These are phyloP conservation scores for Anoncus sp. DNA, from an alignment of 2,888 invertebrate genomes.

Conservation along the genomic window DNA sequence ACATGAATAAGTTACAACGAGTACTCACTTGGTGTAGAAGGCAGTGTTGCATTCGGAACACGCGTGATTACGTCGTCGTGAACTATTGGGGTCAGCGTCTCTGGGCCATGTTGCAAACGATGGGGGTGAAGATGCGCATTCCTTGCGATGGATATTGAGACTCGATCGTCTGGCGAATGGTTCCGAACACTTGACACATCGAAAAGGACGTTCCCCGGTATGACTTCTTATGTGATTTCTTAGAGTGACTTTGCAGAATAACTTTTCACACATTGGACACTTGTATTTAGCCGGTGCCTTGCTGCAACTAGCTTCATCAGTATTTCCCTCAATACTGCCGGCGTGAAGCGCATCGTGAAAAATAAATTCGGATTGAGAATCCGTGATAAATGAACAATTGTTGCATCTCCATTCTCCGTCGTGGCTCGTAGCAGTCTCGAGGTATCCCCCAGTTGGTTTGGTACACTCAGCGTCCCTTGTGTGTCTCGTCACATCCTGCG, in stretches of 20 bases:
- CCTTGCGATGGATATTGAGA: conserved; percentile 86
- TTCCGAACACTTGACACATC: conserved; percentile 86
- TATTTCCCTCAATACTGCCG: conserved; percentile 80
- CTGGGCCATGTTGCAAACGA: conserved; percentile 1
- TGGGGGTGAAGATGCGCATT: conserved; percentile 74
- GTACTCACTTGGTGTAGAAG: conserved; percentile 82
- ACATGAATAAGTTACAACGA: not conserved
- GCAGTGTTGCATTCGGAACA: conserved; percentile 80
- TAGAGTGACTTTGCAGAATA: conserved; percentile 87
- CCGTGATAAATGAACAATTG: conserved; percentile 86
- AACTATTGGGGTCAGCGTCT: conserved; percentile 20
- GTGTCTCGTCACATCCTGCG: conserved; percentile 91
- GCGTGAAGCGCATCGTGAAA: conserved; percentile 90
- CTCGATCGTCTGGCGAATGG: conserved; percentile 89
- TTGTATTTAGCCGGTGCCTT: conserved; percentile 84
- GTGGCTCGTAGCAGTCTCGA: conserved; percentile 39
- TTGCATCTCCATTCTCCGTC: conserved; percentile 85
- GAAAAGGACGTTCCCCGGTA: conserved; percentile 89
- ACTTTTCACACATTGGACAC: conserved; percentile 89
- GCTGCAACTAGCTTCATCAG: conserved; percentile 74
- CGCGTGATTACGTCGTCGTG: conserved; percentile 73
- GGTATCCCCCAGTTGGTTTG: conserved; percentile 41
- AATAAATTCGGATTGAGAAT: conserved; percentile 89
- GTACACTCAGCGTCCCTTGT: conserved; percentile 86
- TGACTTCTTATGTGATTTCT: conserved; percentile 89